Base-by-base conservation (phyloP, 2,888 invertebrate genomes). In the Hyppa rectilinea region DNA sequence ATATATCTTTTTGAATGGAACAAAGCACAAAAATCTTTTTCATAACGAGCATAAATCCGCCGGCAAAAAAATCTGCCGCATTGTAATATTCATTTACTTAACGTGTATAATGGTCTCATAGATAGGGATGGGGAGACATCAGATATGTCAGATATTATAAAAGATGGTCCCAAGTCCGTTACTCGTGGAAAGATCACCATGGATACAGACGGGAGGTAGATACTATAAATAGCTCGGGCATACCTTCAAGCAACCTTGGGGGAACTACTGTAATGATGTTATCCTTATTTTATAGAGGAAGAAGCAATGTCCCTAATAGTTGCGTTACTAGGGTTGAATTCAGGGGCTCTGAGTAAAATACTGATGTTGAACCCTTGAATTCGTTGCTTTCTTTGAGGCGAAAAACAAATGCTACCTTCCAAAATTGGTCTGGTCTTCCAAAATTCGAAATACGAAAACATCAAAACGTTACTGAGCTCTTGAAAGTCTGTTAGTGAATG, bases 131-230 rank as follows among this genome's bases (percentile, higher is more conserved):
- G 6, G 20, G 6, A 47, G 38, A 38, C 9, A 50, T 67, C 34
- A 60, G 20, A 36, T 10, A 76, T 45, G 61, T 26, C 47, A 26
- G 38, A 31, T 34, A 26, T 47, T 34, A 60, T 60, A 23, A 52
- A 49, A 1, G 26, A 40, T 20, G 63, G 40, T 63, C 52, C 47
- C 62, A 63, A n/a, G n/a, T n/a, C n/a, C 20, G 4, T n/a, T 38
- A 53, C 26, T 62, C 58, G 52, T 50, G 31, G 36, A 45, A 29
- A 29, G 31, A 43, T 72, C 36, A 60, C 67, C 52, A 78, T 78
- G 56, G 73, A 20, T 58, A 78, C 78, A n/a, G 14, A 53, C 31
- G 29, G 29, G 23, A 62, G 14, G 10, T 29, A 31, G n/a, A 0
- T 60, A 40, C 38, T 55, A 47, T 59, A 43, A 47, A 62, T 74